These are phyloP conservation scores for Apodemus agrarius DNA, from an alignment of 2,797 vertebrate genomes.

Conservation along the genomic window DNA sequence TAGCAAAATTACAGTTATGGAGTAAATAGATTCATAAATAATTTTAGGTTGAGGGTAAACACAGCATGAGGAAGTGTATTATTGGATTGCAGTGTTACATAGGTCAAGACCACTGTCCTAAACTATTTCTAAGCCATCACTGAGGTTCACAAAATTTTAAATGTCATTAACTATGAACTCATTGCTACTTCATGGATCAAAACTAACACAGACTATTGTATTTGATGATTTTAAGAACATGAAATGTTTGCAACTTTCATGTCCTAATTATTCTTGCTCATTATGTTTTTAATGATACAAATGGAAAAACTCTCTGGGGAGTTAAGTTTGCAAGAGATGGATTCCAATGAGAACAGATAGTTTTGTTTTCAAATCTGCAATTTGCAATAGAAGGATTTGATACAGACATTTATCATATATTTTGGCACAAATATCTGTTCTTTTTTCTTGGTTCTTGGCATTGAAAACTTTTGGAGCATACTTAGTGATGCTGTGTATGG, in stretches of 20 bases:
- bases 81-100: background rate
- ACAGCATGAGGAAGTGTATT: background rate
- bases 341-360: conserved; percentile 20
- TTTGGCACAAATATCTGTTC: background rate
- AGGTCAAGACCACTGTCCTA: too few species aligned
- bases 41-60: too few species aligned
- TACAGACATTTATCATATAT: background rate
- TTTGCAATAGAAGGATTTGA: background rate
- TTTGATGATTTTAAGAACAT: conserved; percentile 48
- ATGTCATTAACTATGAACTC: background rate
- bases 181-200: conserved; percentile 1
- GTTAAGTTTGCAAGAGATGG: background rate
- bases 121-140: conserved; percentile 10
- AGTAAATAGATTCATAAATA: background rate
- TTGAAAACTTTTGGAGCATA: background rate
- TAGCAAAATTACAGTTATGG: background rate
- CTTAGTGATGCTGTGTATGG: background rate
- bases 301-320: background rate
- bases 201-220: background rate
- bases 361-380: background rate
- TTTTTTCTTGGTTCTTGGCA: background rate
- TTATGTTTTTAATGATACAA: conserved; percentile 27
- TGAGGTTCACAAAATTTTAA: background rate
- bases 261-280: background rate
- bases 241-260: background rate